Conservation (phyloP, 2,888 invertebrate species). For the Torymus auratus region DNA sequence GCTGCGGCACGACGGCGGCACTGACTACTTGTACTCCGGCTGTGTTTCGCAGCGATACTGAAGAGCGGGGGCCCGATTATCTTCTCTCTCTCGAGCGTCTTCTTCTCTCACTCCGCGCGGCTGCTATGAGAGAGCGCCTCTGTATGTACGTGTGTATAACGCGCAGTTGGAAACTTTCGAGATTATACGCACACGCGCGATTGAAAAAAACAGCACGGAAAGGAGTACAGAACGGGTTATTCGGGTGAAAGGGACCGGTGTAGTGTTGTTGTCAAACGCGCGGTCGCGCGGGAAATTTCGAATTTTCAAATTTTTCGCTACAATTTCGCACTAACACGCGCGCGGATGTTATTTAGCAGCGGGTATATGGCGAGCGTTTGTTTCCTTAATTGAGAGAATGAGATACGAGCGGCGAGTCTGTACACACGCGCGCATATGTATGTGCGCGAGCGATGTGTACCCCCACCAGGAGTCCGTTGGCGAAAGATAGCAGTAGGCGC, state of each 20-base stretch:
- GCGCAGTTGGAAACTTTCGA: constrained; percentile 36
- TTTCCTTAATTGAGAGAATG: constrained; percentile 39
- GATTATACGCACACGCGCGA: constrained; percentile 4
- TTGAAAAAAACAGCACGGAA: background rate
- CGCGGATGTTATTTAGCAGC: too few species aligned
- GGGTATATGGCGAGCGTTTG: background rate
- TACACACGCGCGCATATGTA: too few species aligned
- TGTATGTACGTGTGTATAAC: background rate
- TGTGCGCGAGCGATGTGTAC: too few species aligned
- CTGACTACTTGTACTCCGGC: too few species aligned
- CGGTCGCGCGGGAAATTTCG: constrained; percentile 14
- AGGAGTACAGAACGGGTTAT: background rate
- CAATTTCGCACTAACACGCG: too few species aligned
- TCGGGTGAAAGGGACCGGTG: background rate
- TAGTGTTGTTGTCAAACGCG: background rate
- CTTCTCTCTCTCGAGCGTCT: background rate
- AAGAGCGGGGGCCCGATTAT: too few species aligned
- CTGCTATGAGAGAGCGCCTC: too few species aligned
- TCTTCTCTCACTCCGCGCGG: constrained; percentile 15
- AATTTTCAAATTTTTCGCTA: background rate
- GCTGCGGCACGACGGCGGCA: too few species aligned
- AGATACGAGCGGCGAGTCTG: background rate
- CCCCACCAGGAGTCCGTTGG: too few species aligned
- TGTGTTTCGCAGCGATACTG: too few species aligned
- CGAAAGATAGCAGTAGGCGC: too few species aligned